Evolutionary conservation across 1,140 invertebrate species (phyloP).

Genomic region (Harpegnathos saltator): DNA sequence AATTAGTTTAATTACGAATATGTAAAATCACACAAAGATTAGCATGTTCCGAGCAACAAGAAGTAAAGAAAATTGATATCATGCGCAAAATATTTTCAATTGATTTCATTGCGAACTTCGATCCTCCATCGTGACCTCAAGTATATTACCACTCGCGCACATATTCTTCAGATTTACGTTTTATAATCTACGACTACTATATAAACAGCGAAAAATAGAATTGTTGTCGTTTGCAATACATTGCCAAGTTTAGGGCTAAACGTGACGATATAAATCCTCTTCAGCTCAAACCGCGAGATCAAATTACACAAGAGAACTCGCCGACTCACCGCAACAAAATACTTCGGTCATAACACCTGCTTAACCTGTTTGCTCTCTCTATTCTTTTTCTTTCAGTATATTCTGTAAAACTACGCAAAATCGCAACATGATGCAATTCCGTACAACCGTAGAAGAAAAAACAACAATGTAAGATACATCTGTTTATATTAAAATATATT

Average conservation of each 20-base stretch:
- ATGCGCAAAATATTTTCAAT: background rate
- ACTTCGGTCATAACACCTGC: background rate
- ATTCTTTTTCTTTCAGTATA: no score
- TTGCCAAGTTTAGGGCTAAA: background rate
- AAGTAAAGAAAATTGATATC: slow-evolving; percentile 4
- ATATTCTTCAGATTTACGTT: background rate
- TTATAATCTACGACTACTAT: background rate
- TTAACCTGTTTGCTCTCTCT: no score
- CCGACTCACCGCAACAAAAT: background rate
- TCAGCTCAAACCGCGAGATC: background rate
- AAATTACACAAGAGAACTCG: slow-evolving; percentile 1
- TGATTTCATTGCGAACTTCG: background rate
- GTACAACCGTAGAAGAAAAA: no score
- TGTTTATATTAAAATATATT: no score
- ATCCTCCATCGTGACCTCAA: background rate
- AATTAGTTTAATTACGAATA: slow-evolving; percentile 4
- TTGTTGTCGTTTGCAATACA: background rate
- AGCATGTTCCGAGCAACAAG: background rate
- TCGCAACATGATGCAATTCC: no score
- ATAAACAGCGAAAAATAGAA: background rate
- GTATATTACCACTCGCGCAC: background rate
- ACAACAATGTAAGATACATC: no score
- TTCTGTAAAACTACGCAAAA: no score
- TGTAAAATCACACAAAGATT: slow-evolving; percentile 19
- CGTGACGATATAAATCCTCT: background rate